Evolutionary conservation across 2,888 invertebrate species (phyloP), one percentile per base, ranked within the genome.

Genomic region (Odontocolon sp.): DNA sequence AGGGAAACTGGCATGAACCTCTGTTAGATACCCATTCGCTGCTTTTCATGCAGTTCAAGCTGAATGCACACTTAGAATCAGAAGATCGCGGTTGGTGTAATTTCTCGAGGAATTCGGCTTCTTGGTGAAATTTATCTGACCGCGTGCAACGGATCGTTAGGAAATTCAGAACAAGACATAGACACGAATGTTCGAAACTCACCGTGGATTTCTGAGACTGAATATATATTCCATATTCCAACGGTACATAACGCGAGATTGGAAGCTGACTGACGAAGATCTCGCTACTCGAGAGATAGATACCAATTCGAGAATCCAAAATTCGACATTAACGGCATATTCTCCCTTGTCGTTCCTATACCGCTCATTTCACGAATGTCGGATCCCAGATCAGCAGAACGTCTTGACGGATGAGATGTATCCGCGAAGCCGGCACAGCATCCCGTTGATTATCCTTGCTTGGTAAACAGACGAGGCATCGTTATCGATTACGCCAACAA

Each of bases 401-500:
- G 82, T 86, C 79, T 79, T 82, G 79, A 69, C 77, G 77, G 77
- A 67, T 78, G 81, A 80, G 79, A 68, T 79, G 74, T 73, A 80
- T 68, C 69, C 70, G 78, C n/a, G 74, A 61, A 63, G 80, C 77
- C 81, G 84, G 82, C 83, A 76, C 83, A 79, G 77, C 83, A 84
- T 84, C 82, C 68, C 83, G 86, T 87, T 87, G 87, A 87, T 87
- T 87, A 87, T 86, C 83, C 83, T n/a, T 81, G 69, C 80, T 67
- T 81, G 81, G 87, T 86, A 87, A 87, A 87, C 85, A 87, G 78
- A 75, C 63, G 82, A 77, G 67, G 85, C 86, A 85, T 87, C 86
- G 87, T 87, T 87, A 87, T 87, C 87, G 87, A 87, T 87, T 87
- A 87, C 85, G 79, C 84, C 85, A 87, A 87, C 87, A 87, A 87